Evolutionary conservation across 1,140 invertebrate genomes (phyloP).

Genomic region (Trachymyrmex septentrionalis): DNA sequence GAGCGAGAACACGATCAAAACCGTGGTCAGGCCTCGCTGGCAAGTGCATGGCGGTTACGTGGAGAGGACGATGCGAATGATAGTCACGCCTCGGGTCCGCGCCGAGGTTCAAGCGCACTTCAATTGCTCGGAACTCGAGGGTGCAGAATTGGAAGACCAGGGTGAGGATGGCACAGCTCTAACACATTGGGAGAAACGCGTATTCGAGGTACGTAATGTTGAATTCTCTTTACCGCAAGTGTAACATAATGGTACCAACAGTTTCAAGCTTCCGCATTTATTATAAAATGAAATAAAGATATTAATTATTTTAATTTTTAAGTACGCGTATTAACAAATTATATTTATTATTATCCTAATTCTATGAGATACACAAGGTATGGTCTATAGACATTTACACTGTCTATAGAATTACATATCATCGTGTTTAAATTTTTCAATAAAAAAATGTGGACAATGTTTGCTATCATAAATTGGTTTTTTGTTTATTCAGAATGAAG

Average conservation of each 20-base stretch:
- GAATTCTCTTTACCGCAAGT: neutral
- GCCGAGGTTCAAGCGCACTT: conserved; percentile 96
- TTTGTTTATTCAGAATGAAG: conserved; percentile 94
- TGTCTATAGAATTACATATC: neutral
- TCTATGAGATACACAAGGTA: neutral
- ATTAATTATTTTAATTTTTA: neutral
- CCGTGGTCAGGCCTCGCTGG: conserved; percentile 93
- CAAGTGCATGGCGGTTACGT: conserved; percentile 93
- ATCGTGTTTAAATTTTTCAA: neutral
- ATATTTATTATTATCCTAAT: conserved; percentile 6
- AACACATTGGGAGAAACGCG: conserved; percentile 99
- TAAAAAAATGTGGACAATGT: neutral
- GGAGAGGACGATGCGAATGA: conserved; percentile 93
- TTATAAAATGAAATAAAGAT: neutral
- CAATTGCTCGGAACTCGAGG: conserved; percentile 95
- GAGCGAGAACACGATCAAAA: conserved; percentile 96
- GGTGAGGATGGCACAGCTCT: conserved; percentile 98
- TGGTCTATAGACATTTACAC: neutral
- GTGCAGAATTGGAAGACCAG: conserved; percentile 99
- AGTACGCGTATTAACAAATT: neutral
- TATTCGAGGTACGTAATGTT: conserved; percentile 94
- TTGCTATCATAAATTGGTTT: conserved; percentile 26
- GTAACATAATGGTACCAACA: neutral
- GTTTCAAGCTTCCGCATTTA: neutral
- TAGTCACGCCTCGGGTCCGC: conserved; percentile 96